A percentile compares a stretch with the other conserved stretches of the same genome.
These are phyloP conservation scores for Hiodon tergisus DNA, from an alignment of 2,113 vertebrate genomes.

Conservation along the genomic window DNA sequence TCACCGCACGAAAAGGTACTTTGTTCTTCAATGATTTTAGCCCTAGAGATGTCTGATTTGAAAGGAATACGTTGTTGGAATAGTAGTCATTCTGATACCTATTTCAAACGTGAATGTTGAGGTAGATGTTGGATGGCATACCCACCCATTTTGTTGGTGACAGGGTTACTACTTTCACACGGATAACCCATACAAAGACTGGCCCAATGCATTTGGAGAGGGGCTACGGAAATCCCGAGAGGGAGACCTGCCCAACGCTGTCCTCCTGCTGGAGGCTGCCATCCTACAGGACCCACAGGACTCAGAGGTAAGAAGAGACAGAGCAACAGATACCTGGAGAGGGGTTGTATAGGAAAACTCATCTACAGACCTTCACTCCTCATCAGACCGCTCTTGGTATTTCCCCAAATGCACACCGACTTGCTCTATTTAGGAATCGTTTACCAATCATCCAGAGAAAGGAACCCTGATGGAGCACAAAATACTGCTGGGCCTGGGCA, in stretches of 20 bases:
- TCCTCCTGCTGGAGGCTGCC: slow-evolving; percentile 87
- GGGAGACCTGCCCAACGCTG: slow-evolving; percentile 87
- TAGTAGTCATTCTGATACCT: too few relatives aligned
- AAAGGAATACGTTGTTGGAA: too few relatives aligned
- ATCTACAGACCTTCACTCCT: too few relatives aligned
- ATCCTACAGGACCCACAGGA: slow-evolving; percentile 92
- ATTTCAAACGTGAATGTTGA: not conserved
- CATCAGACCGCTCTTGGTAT: too few relatives aligned
- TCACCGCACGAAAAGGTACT: slow-evolving; percentile 92
- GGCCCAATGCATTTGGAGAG: slow-evolving; percentile 90
- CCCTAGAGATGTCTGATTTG: too few relatives aligned
- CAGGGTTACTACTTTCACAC: slow-evolving; percentile 99
- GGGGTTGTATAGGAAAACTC: not conserved
- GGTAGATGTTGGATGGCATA: not conserved
- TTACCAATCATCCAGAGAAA: too few relatives aligned
- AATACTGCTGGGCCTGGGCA: too few relatives aligned
- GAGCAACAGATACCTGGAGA: slow-evolving; percentile 5
- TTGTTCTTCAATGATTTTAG: too few relatives aligned
- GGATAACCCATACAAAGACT: slow-evolving; percentile 96
- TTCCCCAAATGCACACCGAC: too few relatives aligned
- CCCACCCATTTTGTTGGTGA: slow-evolving; percentile 18
- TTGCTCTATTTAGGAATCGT: too few relatives aligned
- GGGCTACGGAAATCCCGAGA: slow-evolving; percentile 85
- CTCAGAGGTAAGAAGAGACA: slow-evolving; percentile 74
- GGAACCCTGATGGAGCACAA: too few relatives aligned